Base-by-base conservation (phyloP, 2,888 invertebrate species). In the Colostygia pectinataria region DNA sequence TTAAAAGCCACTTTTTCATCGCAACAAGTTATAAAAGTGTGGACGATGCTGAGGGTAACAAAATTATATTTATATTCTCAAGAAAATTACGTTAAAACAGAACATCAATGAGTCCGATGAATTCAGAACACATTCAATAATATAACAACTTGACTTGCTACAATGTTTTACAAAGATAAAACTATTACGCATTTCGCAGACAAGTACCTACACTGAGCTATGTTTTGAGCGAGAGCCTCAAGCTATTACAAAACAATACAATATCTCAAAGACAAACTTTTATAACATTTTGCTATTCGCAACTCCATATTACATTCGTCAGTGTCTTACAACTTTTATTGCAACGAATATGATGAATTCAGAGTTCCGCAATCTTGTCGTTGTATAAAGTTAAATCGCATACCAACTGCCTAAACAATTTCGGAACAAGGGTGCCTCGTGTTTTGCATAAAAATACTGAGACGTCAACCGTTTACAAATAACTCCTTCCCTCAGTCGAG, bases 381-480 rank as follows among this genome's bases (percentile, higher is more conserved):
- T 45, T 77, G 70, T 74, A 68, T 77, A 72, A 77, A 81, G 77
- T 74, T 72, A 75, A 80, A 80, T 79, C 72, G 66, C 74, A 77
- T 74, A 74, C 75, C 71, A 71, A 68, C 72, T 68, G 76, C 73
- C 74, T 75, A 83, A 86, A 87, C 83, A 84, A 85, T 87, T 84
- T 81, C 68, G 77, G 72, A 75, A 83, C 77, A 74, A 74, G 74
- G 74, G 77, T 74, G 71, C 65, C 63, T 71, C 68, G 71, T 71
- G 80, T 77, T 85, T 83, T 80, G 78, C 81, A 88, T 83, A 80
- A 81, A 83, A 85, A 86, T 85, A 76, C 77, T 80, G 74, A 83
- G 74, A 87, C 78, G 83, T 85, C 85, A 84, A 83, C 79, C 72
- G 74, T 83, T 83, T 83, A 86, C 86, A 86, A 87, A 87, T 84